phyloP scores from a whole-genome alignment of 92 coral and sea anemone genomes.

The Nematostella vectensis region DNA sequence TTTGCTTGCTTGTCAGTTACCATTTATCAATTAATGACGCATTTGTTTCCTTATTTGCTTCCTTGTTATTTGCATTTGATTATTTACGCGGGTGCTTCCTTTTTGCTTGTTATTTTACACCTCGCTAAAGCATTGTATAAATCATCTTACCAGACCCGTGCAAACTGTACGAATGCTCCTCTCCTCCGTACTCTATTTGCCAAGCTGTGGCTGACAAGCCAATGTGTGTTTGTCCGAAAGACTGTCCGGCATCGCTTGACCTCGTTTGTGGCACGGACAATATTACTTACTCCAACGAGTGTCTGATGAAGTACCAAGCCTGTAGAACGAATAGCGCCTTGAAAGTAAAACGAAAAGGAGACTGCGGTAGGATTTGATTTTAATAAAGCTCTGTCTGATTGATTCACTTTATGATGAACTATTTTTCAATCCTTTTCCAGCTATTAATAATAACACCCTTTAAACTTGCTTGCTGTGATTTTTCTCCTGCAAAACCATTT shows the following conservation, averaged over 20 bases:
- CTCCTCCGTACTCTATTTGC: slow-evolving; percentile 13
- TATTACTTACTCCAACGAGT: slow-evolving; percentile 18
- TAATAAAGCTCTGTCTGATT: no score
- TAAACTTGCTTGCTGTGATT: no score
- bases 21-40: no score
- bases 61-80: background rate
- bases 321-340: slow-evolving; percentile 10
- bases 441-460: no score
- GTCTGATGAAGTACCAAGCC: slow-evolving; percentile 17
- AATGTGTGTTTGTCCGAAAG: slow-evolving; percentile 13
- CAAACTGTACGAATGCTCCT: slow-evolving; percentile 5
- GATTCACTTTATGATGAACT: no score
- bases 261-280: slow-evolving; percentile 29
- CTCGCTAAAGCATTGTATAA: background rate
- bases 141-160: slow-evolving; percentile 22
- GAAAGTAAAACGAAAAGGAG: slow-evolving; percentile 6
- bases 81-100: background rate
- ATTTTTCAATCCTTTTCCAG: no score
- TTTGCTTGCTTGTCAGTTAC: background rate
- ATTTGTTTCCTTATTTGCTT: background rate
- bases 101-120: background rate
- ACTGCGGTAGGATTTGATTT: slow-evolving; percentile 28
- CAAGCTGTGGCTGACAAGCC: slow-evolving; percentile 7
- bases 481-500: no score
- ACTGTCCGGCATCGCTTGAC: slow-evolving; percentile 3